These are phyloP conservation scores for Luscinia luscinia DNA, from an alignment of 2,797 vertebrate genomes.

Conservation along the genomic window DNA sequence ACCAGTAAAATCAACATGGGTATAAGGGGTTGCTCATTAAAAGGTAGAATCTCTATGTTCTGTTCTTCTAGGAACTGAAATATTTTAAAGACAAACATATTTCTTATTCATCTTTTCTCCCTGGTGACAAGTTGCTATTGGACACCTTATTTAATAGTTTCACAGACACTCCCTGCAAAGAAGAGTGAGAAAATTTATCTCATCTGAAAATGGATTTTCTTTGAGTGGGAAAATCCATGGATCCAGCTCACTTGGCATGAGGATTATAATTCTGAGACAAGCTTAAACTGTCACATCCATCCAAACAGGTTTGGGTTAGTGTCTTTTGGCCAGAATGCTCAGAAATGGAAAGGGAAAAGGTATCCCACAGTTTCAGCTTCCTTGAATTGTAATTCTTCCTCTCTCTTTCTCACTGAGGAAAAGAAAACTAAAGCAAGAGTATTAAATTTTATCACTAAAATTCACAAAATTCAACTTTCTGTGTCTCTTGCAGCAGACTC, in stretches of 20 bases:
- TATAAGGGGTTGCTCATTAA: background rate
- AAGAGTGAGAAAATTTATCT: background rate
- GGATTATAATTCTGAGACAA: background rate
- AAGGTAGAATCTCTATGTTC: background rate
- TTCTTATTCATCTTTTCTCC: constrained; percentile 21
- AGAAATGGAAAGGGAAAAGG: background rate
- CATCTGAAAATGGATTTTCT: constrained; percentile 13
- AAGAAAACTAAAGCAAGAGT: background rate
- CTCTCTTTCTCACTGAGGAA: background rate
- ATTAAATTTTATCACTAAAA: background rate
- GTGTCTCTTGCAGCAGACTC: background rate
- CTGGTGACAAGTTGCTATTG: constrained; percentile 12
- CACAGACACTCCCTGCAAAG: background rate
- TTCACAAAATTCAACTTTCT: background rate
- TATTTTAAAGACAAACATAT: background rate
- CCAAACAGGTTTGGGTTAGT: background rate
- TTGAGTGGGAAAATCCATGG: background rate
- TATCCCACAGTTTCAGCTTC: background rate
- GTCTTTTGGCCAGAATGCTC: background rate
- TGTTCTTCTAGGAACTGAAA: background rate
- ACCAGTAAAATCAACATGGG: background rate
- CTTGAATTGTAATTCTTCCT: background rate
- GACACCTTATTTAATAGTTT: constrained; percentile 27
- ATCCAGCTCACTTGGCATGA: background rate
- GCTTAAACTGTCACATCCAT: background rate